phyloP scores from a whole-genome alignment of 2,797 vertebrate genomes.

The Scleropages formosus region DNA sequence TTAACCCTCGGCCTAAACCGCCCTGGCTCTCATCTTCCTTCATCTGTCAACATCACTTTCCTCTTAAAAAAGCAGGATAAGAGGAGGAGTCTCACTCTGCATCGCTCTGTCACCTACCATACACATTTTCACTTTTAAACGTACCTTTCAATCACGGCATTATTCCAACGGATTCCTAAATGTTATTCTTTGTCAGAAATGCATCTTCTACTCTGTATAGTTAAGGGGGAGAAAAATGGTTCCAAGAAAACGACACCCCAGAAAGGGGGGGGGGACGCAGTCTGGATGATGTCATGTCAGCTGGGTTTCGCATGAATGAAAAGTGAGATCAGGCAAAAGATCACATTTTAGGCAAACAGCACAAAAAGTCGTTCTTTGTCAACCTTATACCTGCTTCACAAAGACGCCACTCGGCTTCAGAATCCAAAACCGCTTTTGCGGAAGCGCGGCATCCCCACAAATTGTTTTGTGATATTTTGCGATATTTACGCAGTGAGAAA shows the following conservation, averaged over 20 bases:
- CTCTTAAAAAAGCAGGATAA: slow-evolving; percentile 61
- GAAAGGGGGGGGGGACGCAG: no score
- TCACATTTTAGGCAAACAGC: no score
- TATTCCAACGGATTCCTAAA: not conserved
- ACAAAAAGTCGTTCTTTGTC: no score
- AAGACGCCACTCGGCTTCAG: no score
- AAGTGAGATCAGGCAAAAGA: no score
- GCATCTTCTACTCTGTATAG: not conserved
- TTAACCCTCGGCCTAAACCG: slow-evolving; percentile 73
- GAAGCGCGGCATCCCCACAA: no score
- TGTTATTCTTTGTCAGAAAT: slow-evolving; percentile 2
- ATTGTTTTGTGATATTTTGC: no score
- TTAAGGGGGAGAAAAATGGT: no score
- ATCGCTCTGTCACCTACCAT: slow-evolving; percentile 58
- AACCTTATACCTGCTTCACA: no score
- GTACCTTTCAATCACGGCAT: slow-evolving; percentile 1
- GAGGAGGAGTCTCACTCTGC: slow-evolving; percentile 65
- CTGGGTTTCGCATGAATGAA: not conserved
- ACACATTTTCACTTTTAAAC: slow-evolving; percentile 29
- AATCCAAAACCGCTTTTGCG: not conserved
- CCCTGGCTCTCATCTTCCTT: slow-evolving; percentile 72
- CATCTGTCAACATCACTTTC: slow-evolving; percentile 73
- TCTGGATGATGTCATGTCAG: not conserved
- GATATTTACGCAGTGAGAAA: no score
- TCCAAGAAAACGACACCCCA: no score